Base-by-base conservation (phyloP, 1,140 invertebrate species). In the Lysiphlebus fabarum region DNA sequence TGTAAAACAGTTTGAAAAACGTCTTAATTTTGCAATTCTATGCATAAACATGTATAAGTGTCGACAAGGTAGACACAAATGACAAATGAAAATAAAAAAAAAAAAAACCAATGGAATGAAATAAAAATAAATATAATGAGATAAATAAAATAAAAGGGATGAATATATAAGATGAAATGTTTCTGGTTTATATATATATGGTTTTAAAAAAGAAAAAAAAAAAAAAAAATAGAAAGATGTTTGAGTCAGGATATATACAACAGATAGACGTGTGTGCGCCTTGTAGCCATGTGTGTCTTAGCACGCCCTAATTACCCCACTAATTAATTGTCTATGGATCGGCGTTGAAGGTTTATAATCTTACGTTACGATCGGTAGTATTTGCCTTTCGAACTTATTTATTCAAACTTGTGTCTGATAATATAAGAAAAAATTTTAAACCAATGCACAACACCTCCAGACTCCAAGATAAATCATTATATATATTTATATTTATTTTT, bases 301-400 rank as follows among this genome's bases (percentile, higher is more conserved):
- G 59, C 62, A 61, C 56, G 63, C 56, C 61, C 67, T 69, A 69
- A 69, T 69, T 69, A 69, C 65, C 67, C 12, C 49, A 56, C 65
- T 69, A 69, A 69, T 69, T 69, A 69, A 69, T 69, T 60, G 63
- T 61, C 62, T 61, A 64, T 64, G 62, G 56, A 64, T 59, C 58
- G 43, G 56, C 58, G 58, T 60, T 43, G 58, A 49, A 47, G 55
- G 45, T 54, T 54, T 55, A 53, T 63, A 50, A 60, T 60, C 58
- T 33, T 33, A 38, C 37, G 53, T 60, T 60, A 53, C 38, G 53
- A 60, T 60, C 58, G 58, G 44, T 40, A 44, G 50, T 53, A 26
- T 26, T n/a, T 34, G 53, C 53, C 58, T 60, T 51, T 49, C 44
- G 58, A 38, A 49, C 53, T 55, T 53, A 55, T 56, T 60, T 60